Conservation (phyloP, 2,888 invertebrate genomes). For the Drosophila macrospina region DNA sequence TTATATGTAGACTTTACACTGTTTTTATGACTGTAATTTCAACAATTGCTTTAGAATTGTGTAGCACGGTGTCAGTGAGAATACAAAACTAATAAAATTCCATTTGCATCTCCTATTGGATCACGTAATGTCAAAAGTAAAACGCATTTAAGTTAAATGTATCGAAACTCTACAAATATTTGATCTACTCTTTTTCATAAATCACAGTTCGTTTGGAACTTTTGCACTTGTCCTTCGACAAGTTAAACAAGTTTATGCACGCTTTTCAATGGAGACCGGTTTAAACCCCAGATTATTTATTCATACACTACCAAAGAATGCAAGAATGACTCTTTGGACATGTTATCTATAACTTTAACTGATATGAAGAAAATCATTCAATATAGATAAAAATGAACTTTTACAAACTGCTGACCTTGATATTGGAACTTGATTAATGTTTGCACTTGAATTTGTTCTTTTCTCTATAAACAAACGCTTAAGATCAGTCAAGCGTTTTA, state of each 20-base stretch:
- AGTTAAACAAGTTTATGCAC: constrained; percentile 65
- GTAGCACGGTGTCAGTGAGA: constrained; percentile 16
- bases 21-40: constrained; percentile 20
- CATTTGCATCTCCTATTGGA: constrained; percentile 15
- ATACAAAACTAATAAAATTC: constrained; percentile 24
- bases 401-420: constrained; percentile 61
- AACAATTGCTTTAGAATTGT: constrained; percentile 14
- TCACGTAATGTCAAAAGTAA: constrained; percentile 43
- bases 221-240: constrained; percentile 61
- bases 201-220: constrained; percentile 27
- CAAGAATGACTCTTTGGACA: constrained; percentile 1
- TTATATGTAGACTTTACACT: background rate
- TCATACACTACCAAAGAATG: constrained; percentile 17
- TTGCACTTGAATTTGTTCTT: constrained; percentile 16
- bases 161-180: constrained; percentile 9
- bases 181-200: constrained; percentile 21
- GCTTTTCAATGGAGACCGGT: constrained; percentile 56
- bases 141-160: constrained; percentile 15
- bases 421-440: constrained; percentile 40
- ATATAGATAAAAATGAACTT: constrained; percentile 11
- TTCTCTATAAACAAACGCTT: constrained; percentile 33
- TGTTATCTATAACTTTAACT: constrained; percentile 43
- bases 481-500: constrained; percentile 65
- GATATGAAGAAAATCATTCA: constrained; percentile 31
- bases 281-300: constrained; percentile 25